A percentile compares a stretch with the other conserved stretches of the same genome.
Conservation (phyloP, 2,797 vertebrate genomes). For the Lutjanus argentimaculatus region DNA sequence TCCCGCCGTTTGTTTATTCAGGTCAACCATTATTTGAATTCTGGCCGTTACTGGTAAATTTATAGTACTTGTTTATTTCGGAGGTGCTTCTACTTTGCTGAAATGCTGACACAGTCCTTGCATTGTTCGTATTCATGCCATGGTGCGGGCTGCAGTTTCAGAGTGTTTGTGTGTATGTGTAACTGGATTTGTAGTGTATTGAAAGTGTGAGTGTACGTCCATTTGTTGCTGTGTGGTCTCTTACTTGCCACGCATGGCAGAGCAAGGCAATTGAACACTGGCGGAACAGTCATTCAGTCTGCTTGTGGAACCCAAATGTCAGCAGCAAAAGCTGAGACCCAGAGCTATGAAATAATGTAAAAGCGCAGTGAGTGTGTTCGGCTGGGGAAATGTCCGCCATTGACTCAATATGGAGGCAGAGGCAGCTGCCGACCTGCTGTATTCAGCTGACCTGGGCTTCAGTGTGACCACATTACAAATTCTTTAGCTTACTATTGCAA, state of each 20-base stretch:
- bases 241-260: constrained; percentile 58
- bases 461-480: background rate
- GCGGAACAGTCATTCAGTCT: constrained; percentile 41
- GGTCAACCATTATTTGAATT: background rate
- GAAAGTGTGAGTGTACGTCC: constrained; percentile 7
- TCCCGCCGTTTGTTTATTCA: background rate
- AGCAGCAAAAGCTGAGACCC: constrained; percentile 46
- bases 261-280: constrained; percentile 60
- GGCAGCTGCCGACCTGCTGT: background rate
- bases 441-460: background rate
- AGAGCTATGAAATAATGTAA: constrained; percentile 52
- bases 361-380: constrained; percentile 7
- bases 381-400: constrained; percentile 13
- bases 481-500: background rate
- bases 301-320: constrained; percentile 60
- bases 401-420: background rate
- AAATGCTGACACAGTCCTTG: constrained; percentile 22
- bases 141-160: constrained; percentile 4
- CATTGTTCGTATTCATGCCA: constrained; percentile 9
- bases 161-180: constrained; percentile 16
- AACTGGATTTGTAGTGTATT: constrained; percentile 2
- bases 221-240: constrained; percentile 47
- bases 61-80: constrained; percentile 3
- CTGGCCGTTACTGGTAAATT: background rate
- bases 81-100: background rate